phyloP scores from a whole-genome alignment of 2,113 vertebrate genomes.

The Callithrix jacchus region DNA sequence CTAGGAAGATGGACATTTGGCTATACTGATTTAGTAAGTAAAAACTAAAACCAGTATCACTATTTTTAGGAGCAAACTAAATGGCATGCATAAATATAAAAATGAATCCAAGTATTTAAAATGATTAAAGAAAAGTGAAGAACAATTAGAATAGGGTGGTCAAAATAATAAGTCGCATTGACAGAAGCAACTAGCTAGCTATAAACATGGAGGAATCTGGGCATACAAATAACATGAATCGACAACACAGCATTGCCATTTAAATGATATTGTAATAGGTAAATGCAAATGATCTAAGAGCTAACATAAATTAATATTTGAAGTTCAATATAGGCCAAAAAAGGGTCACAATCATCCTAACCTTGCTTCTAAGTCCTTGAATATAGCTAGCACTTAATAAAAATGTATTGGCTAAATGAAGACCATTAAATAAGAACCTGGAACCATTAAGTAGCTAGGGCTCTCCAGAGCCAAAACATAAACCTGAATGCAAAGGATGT shows the following conservation, averaged over 20 bases:
- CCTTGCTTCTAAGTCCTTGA: background rate
- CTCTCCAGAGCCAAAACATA: background rate
- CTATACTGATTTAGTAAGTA: background rate
- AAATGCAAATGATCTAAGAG: background rate
- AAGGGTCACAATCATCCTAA: background rate
- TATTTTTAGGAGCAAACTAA: conserved; percentile 39
- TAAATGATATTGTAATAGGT: background rate
- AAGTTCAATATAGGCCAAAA: background rate
- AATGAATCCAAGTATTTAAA: conserved; percentile 13
- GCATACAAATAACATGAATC: conserved; percentile 45
- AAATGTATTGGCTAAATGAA: background rate
- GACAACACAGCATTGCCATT: background rate
- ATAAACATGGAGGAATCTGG: conserved; percentile 61
- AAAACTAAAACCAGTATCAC: conserved; percentile 22
- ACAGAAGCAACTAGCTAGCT: conserved; percentile 32
- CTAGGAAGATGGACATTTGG: background rate
- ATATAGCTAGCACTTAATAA: background rate
- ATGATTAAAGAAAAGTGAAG: conserved; percentile 16
- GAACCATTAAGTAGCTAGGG: background rate
- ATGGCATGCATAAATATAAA: conserved; percentile 45
- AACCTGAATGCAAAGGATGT: background rate
- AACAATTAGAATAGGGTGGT: background rate
- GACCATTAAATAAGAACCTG: background rate
- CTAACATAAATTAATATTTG: background rate
- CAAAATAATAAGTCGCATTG: conserved; percentile 43